Base-by-base conservation (phyloP, 2,113 vertebrate genomes). In the Erinaceus europaeus region DNA sequence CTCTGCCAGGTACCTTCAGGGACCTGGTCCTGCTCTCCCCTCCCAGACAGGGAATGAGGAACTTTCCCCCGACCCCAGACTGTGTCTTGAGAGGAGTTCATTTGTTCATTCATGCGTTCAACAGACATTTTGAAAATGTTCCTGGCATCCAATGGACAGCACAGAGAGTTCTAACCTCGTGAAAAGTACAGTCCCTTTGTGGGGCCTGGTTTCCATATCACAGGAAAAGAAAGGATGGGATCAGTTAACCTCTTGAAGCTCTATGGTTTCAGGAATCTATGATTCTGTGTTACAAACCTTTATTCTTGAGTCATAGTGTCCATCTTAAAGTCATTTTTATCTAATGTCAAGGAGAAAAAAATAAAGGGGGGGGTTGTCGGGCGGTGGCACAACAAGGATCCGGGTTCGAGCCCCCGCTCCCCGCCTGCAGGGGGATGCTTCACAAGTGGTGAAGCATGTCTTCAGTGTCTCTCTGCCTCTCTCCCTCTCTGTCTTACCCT, bases 231-330 rank as follows among this genome's bases (percentile, higher is more conserved):
- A 13, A 68, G 72, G 75, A 69, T 44, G 38, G n/a, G 32, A 50
- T 79, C 14, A 23, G 29, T 71, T 29, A 38, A 2, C 86, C 69
- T 83, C 57, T 86, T 88, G 76, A 52, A 72, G 34, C 44, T 46
- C 29, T 55, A 25, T 25, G 75, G 61, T 64, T 77, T 88, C 85
- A 64, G 78, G 79, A 75, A 5, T 55, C 40, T 85, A 1, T 61
- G 71, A 52, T 68, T 90, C 87, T 57, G 17, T 29, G 61, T 90
- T 64, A 75, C 72, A 90, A 86, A 87, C 20, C 74, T 69, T 73
- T 76, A 46, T 79, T 62, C 57, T 38, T 87, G 52, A 86, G 32
- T 91, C 87, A 42, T n/a, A 86, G 10, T 69, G 73, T 85, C n/a
- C n/a, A n/a, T n/a, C n/a, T n/a, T 44, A 57, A 1, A 80, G 21